Evolutionary conservation across 2,888 invertebrate species (phyloP).

Genomic region (Pyrocoelia pectoralis): DNA sequence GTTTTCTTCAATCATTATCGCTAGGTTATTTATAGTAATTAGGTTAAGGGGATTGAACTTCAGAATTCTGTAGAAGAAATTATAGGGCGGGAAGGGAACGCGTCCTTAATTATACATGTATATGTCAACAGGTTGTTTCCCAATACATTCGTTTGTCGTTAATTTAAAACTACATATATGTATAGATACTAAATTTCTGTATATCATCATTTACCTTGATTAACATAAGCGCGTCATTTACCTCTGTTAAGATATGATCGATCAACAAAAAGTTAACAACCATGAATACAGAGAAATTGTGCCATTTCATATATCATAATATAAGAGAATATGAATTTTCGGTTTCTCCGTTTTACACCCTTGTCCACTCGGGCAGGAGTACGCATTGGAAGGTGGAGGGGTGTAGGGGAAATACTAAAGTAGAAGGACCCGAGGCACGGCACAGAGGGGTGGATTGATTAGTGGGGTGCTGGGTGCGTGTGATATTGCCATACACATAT

Average conservation of each 20-base stretch:
- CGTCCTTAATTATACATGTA: conserved; percentile 4
- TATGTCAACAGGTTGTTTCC: conserved; percentile 9
- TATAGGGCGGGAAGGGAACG: background rate
- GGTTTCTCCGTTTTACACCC: conserved; percentile 37
- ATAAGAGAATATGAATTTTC: conserved; percentile 36
- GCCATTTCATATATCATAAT: conserved; percentile 29
- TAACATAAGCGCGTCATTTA: background rate
- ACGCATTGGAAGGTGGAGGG: background rate
- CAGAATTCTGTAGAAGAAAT: background rate
- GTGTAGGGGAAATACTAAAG: conserved; percentile 36
- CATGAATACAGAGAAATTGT: conserved; percentile 16
- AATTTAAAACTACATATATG: conserved; percentile 4
- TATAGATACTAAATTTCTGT: conserved; percentile 12
- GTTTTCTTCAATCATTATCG: conserved; percentile 5
- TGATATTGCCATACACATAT: conserved; percentile 49
- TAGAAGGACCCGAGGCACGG: conserved; percentile 41
- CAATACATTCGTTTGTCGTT: background rate
- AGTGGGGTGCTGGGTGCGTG: conserved; percentile 57
- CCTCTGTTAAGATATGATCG: background rate
- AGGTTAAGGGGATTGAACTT: conserved; percentile 4
- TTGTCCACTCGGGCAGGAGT: conserved; percentile 40
- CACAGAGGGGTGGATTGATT: conserved; percentile 55
- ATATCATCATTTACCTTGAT: background rate
- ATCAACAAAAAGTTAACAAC: background rate
- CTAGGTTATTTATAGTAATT: conserved; percentile 8